Evolutionary conservation across 92 coral and sea anemone genomes (phyloP), one percentile per base, ranked within the genome.

Genomic region (Zoanthus sansibaricus): DNA sequence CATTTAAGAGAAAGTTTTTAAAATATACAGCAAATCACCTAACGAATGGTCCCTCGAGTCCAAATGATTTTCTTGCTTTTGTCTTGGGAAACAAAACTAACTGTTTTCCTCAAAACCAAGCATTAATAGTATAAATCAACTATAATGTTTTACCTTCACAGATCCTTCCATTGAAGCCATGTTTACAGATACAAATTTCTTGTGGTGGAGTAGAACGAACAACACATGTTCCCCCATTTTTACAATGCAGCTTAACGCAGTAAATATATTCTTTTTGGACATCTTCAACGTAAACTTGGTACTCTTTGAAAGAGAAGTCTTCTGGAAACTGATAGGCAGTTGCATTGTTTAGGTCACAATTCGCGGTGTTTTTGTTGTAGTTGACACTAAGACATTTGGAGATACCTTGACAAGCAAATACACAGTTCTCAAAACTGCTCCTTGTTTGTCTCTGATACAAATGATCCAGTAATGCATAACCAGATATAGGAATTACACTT

Each of bases 331-430:
- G 83, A 37, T 45, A 44, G 71, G 5, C 33, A n/a, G 83, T 78
- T 37, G 83, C 72, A n/a, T 78, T 78, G 55, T 78, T 78, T n/a
- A 78, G 71, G 33, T 78, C 70, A 16, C 83, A 78, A 17, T 9
- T 25, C 10, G 3, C 17, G 13, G 2, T 61, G 9, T 8, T 5
- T 0, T 17, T 12, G 45, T 59, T 2, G 72, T 58, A 78, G 44
- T 78, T 78, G 18, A 78, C 70, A 59, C 83, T 78, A 17, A 61
- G 66, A 61, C 83, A 78, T 71, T 78, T 1, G 15, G 13, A 4
- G 72, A 59, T 12, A 21, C 30, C 17, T 64, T 78, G 83, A 45
- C 83, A 78, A 32, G 72, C 71, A 58, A 78, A 45, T 10, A 37
- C 72, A 59, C 83, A 59, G 46, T 71, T 42, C 54, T 59, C 54